These are phyloP conservation scores for Eremophila alpestris DNA, from an alignment of 2,797 vertebrate genomes.

Conservation along the genomic window DNA sequence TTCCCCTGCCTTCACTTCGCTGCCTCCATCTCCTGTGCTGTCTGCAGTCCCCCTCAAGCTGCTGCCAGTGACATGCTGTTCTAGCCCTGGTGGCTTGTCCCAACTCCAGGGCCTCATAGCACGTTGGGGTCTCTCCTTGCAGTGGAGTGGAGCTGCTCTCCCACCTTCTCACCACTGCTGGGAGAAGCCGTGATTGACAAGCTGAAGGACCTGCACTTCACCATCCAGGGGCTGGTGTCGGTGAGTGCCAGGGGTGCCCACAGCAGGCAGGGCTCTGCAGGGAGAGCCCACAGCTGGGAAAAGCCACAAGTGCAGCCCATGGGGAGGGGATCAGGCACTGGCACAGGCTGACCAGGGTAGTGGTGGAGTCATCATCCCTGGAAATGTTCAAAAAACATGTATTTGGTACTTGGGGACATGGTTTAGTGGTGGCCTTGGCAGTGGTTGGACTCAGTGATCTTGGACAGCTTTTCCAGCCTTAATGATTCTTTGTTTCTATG, in stretches of 20 bases:
- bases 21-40: background rate
- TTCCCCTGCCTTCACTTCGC: background rate
- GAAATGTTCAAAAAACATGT: background rate
- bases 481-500: background rate
- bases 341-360: background rate
- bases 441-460: background rate
- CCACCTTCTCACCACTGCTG: conserved; percentile 77
- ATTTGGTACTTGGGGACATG: background rate
- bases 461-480: background rate
- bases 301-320: rapidly evolving
- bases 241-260: conserved; percentile 71
- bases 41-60: background rate
- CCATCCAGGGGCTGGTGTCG: conserved; percentile 82
- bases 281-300: background rate
- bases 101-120: background rate
- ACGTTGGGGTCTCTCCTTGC: conserved; percentile 37
- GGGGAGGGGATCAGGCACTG: background rate
- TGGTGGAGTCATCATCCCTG: too few species aligned
- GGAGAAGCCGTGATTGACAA: conserved; percentile 86
- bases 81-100: background rate
- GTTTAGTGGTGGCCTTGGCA: background rate
- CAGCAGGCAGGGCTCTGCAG: rapidly evolving
- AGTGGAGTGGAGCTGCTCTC: conserved; percentile 88
- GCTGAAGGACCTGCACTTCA: conserved; percentile 79
- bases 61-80: background rate